Percentiles rank a stretch among this genome's conserved stretches.
Conservation (phyloP, 2,797 vertebrate species). For the Ceryle rudis region DNA sequence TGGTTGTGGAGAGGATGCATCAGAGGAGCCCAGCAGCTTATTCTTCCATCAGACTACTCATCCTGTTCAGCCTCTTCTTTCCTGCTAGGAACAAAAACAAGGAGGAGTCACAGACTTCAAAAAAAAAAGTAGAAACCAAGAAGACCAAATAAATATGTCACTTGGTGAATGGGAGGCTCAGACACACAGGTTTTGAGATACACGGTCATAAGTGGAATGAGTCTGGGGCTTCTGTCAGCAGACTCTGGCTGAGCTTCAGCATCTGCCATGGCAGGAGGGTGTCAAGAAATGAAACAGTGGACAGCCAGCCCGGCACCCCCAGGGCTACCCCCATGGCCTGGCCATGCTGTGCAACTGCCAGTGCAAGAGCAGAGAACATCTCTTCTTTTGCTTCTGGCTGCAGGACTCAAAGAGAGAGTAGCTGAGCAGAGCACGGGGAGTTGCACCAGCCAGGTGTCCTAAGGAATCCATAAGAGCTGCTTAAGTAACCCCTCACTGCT, state of each 20-base stretch:
- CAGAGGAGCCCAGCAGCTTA: neutral
- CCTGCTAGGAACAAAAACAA: neutral
- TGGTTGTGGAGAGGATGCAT: neutral
- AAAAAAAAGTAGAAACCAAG: neutral
- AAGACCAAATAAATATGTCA: neutral
- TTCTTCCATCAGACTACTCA: neutral
- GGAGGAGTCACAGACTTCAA: neutral
- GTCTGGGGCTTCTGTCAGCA: neutral
- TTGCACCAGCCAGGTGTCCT: neutral
- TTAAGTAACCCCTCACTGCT: neutral
- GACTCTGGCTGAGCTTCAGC: neutral
- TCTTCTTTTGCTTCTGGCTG: neutral
- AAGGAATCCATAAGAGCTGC: neutral
- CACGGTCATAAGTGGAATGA: fast-evolving
- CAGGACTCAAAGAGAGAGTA: neutral
- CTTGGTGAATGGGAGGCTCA: neutral
- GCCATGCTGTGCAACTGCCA: neutral
- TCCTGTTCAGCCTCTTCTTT: neutral
- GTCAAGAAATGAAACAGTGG: fast-evolving
- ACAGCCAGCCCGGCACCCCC: neutral
- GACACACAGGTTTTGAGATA: neutral
- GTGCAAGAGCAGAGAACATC: neutral
- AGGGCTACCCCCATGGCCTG: neutral
- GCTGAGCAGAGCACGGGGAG: neutral
- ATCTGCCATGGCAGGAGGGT: neutral